Evolutionary conservation across 2,113 vertebrate species (phyloP).

Genomic region (Hippocampus guttulatus): DNA sequence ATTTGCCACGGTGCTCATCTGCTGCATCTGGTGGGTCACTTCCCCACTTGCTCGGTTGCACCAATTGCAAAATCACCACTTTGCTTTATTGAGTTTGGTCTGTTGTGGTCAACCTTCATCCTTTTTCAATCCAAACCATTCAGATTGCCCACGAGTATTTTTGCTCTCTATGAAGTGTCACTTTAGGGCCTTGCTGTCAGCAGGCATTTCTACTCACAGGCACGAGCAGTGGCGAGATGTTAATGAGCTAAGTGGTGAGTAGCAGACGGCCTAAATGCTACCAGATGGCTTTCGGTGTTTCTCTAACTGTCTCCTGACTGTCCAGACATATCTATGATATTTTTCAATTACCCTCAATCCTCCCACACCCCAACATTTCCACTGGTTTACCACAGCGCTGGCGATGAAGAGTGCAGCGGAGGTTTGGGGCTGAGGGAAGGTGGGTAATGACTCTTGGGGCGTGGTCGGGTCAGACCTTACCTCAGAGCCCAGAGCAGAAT

Average conservation of each 20-base stretch:
- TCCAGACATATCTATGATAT: constrained; percentile 46
- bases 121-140: neutral
- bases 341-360: constrained; percentile 39
- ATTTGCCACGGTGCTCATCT: neutral
- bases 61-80: neutral
- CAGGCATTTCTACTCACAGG: constrained; percentile 14
- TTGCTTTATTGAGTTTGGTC: neutral
- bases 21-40: neutral
- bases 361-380: constrained; percentile 33
- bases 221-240: constrained; percentile 20
- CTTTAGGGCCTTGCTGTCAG: constrained; percentile 22
- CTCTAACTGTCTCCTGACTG: constrained; percentile 25
- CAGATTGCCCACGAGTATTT: neutral
- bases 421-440: constrained; percentile 38
- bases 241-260: constrained; percentile 58
- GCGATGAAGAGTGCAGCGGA: constrained; percentile 23
- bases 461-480: constrained; percentile 49
- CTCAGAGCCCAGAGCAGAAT: constrained; percentile 30
- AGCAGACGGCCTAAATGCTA: constrained; percentile 48
- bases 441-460: constrained; percentile 47
- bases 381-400: constrained; percentile 51
- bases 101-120: neutral
- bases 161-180: constrained; percentile 25
- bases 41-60: neutral
- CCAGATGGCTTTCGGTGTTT: constrained; percentile 58